Conservation (phyloP, 2,113 vertebrate species). For the Archocentrus centrarchus region DNA sequence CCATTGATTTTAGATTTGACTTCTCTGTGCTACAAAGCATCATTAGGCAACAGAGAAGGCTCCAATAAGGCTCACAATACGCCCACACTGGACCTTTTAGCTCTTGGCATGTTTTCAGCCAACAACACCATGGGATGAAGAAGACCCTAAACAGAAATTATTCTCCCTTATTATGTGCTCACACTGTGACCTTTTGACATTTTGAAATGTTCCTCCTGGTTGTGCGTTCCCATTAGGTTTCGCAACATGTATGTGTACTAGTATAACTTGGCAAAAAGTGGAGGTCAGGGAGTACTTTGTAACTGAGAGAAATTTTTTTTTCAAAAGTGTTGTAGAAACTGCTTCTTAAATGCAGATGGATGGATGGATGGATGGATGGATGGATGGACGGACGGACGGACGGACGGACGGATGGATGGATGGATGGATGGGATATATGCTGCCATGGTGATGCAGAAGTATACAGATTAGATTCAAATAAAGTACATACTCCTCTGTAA, state of each 20-base stretch:
- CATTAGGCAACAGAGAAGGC: conserved; percentile 62
- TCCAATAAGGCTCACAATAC: conserved; percentile 33
- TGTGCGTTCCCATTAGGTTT: conserved; percentile 13
- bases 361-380: not conserved
- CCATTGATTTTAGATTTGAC: conserved; percentile 69
- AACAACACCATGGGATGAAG: conserved; percentile 56
- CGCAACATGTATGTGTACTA: not conserved
- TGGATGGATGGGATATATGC: not conserved
- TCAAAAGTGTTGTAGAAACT: not conserved
- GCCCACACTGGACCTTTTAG: conserved; percentile 70
- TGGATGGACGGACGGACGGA: no score
- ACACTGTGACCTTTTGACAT: conserved; percentile 45
- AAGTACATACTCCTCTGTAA: conserved; percentile 17
- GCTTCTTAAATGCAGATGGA: not conserved
- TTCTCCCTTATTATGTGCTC: conserved; percentile 49
- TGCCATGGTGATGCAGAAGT: not conserved
- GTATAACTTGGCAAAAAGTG: not conserved
- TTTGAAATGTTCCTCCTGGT: conserved; percentile 25
- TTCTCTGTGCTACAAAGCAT: conserved; percentile 67
- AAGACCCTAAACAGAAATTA: conserved; percentile 52
- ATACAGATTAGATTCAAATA: conserved; percentile 6
- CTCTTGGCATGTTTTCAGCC: conserved; percentile 44
- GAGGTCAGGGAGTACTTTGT: not conserved
- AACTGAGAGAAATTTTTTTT: not conserved
- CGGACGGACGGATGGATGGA: not conserved